Base-by-base conservation (phyloP, 92 coral and sea anemone species). In the Porites cylindrica region DNA sequence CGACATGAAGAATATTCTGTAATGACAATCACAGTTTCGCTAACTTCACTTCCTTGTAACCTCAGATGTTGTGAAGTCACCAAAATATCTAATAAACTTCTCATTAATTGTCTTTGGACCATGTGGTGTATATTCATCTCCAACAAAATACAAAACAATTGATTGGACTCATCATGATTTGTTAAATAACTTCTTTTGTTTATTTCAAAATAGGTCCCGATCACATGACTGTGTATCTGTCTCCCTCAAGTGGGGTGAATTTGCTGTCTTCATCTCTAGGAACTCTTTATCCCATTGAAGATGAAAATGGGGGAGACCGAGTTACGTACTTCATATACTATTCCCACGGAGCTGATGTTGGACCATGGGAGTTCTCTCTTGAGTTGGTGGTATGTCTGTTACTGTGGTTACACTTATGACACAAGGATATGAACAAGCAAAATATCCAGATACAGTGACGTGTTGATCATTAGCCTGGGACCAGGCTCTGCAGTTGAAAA, bases 341-440 rank as follows among this genome's bases (percentile, higher is more conserved):
- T 76, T 97, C 98, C 8, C 98, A 97, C 72, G 98, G 98, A 19
- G 63, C 79, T 51, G 91, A 90, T 61, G 83, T 90, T 64, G 96
- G 88, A 17, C 98, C 98, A 6, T 97, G 99, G 99, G 87, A 86
- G 52, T 86, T 97, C 56, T 93, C 93, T 80, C 67, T 97, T 7
- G 96, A 92, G 10, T 71, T 95, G 13, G 17, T 87, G 79, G 97
- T 93, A 75, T 74, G 86, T 74, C 53, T 3, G 47, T 38, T 38
- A 38, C 47, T 38, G 47, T 38, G 47, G 47, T 38, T 38, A 38
- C 47, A 38, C 47, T 38, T 38, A 38, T 0, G 47, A 38, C 6
- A 38, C 47, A 38, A 38, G 47, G 47, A 38, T 38, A 38, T 38
- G 47, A 38, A 38, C 47, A 38, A 38, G 6, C 47, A 38, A 38